Base-by-base conservation (phyloP, 2,113 vertebrate species). In the Carassius carassius region DNA sequence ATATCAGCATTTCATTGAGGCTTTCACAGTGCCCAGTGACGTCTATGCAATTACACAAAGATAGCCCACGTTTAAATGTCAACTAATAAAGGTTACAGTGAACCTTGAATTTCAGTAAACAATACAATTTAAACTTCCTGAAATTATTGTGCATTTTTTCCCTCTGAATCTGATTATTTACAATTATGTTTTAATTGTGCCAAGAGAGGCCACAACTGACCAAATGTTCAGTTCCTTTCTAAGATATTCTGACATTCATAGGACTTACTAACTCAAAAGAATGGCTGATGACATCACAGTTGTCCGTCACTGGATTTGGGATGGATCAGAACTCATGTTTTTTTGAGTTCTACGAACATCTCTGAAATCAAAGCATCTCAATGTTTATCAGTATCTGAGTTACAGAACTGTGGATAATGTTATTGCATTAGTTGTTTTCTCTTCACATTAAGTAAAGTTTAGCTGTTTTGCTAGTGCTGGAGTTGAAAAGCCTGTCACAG, bases 61-160 rank as follows among this genome's bases (percentile, higher is more conserved):
- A 65, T 25, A 49, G 41, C 41, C 72, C 19, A 74, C 49, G 6
- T 41, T 7, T 14, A 44, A 6, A 17, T 8, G 16, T 23, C 25
- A 29, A 29, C 25, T 25, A 11, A 16, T 5, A 3, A 80, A 80
- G 58, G 78, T 23, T 65, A 29, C 37, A 80, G 17, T 41, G 17
- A 60, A 78, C 78, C n/a, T 75, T 44, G n/a, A 16, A 49, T 65
- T n/a, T 80, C 60, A 47, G 60, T 80, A 74, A 49, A 80, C 78
- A 65, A 49, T 65, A 29, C 14, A 63, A 44, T 47, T 25, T 41
- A 63, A 0, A 65, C 37, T 49, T 80, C 78, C 78, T 80, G 41
- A 63, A 62, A 41, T 41, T 75, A 25, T 75, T 75, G 44, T 75
- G 72, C 72, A 25, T 17, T 78, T 78, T 13, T 58, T 13, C 4